These are phyloP conservation scores for Ctenomys sociabilis DNA, from an alignment of 2,113 vertebrate genomes.

Conservation along the genomic window DNA sequence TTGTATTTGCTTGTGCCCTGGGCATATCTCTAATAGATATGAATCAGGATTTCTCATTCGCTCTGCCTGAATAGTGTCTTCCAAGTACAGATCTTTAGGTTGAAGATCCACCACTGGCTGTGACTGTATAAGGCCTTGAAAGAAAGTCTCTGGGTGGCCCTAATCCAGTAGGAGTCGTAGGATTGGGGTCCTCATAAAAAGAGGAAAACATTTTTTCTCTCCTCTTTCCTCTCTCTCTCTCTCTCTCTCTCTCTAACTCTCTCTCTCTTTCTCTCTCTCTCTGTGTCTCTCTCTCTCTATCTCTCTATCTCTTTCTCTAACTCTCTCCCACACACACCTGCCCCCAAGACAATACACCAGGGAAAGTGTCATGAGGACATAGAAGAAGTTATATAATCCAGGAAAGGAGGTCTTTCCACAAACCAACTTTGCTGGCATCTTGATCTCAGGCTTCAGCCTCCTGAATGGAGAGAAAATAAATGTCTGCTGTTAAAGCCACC, in stretches of 20 bases:
- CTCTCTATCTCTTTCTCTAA: not conserved
- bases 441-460: not conserved
- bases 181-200: not conserved
- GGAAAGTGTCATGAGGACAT: not conserved
- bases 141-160: not conserved
- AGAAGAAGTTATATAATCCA: not conserved
- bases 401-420: not conserved
- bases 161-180: not conserved
- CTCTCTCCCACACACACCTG: not conserved
- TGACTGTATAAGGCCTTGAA: not conserved
- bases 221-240: not conserved
- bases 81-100: not conserved
- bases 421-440: no score
- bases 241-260: not conserved
- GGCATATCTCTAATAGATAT: not conserved
- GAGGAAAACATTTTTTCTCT: not conserved
- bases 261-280: not conserved
- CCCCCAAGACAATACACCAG: not conserved
- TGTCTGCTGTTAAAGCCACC: not conserved
- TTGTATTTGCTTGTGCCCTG: not conserved
- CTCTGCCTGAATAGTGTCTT: not conserved
- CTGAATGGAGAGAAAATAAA: not conserved
- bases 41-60: not conserved
- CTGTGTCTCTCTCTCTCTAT: not conserved
- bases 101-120: not conserved